Percentiles rank a stretch among this genome's conserved stretches.
Conservation (phyloP, 1,140 invertebrate species). For the Gonioctena quinquepunctata region DNA sequence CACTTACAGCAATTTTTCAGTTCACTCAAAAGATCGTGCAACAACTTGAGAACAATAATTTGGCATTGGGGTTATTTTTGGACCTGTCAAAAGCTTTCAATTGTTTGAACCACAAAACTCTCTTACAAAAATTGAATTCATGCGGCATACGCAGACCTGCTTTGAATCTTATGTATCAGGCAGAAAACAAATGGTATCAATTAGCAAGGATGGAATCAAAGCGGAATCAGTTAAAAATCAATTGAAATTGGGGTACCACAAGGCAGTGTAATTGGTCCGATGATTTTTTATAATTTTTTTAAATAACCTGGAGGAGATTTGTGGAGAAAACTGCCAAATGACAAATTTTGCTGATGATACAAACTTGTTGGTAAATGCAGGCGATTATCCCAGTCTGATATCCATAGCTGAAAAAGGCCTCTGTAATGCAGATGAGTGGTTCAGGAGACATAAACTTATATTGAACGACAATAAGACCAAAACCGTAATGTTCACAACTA, state of each 20-base stretch:
- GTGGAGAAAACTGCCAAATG: not conserved
- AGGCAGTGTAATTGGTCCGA: not conserved
- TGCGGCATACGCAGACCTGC: not conserved
- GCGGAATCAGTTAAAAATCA: not conserved
- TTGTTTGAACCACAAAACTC: not conserved
- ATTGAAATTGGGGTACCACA: constrained; percentile 1
- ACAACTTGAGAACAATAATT: not conserved
- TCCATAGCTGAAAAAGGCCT: too few species aligned
- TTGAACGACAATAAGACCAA: too few species aligned
- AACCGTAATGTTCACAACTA: too few species aligned
- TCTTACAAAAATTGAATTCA: not conserved
- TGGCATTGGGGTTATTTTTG: not conserved
- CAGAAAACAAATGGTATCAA: too few species aligned
- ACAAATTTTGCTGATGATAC: not conserved
- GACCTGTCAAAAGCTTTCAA: not conserved
- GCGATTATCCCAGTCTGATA: not conserved
- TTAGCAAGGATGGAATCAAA: too few species aligned
- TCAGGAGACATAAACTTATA: too few species aligned
- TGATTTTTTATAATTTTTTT: not conserved
- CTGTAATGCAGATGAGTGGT: too few species aligned
- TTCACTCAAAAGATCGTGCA: not conserved
- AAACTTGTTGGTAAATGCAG: not conserved
- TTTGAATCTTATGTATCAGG: too few species aligned
- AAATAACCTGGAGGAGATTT: too few species aligned
- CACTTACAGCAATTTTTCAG: not conserved